These are phyloP conservation scores for Dromococcyx pavoninus DNA, from an alignment of 2,797 vertebrate genomes.

Conservation along the genomic window DNA sequence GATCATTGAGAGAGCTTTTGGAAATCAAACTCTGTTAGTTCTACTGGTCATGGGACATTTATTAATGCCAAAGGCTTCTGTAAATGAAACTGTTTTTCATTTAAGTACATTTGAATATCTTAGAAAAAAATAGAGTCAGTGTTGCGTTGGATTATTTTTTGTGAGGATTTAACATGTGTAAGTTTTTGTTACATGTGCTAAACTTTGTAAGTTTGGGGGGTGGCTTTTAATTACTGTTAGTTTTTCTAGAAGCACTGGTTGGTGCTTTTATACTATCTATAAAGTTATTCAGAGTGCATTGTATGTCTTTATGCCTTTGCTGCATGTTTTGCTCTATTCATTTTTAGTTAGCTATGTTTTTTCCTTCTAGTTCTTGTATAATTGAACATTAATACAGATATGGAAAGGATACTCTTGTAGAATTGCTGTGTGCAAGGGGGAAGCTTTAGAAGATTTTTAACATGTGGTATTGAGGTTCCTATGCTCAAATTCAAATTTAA, in stretches of 20 bases:
- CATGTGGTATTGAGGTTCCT: background rate
- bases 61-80: background rate
- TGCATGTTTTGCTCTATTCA: background rate
- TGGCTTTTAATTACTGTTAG: background rate
- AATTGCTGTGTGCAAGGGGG: background rate
- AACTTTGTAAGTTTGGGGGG: background rate
- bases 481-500: background rate
- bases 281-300: background rate
- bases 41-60: background rate
- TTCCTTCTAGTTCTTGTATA: background rate
- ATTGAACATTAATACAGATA: background rate
- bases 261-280: background rate
- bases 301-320: background rate
- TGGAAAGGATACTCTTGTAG: background rate
- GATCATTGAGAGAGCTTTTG: background rate
- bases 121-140: background rate
- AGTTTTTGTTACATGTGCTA: background rate
- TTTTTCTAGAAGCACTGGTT: background rate
- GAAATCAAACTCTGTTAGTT: background rate
- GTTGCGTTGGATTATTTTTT: background rate
- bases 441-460: background rate
- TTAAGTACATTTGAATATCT: background rate
- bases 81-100: background rate
- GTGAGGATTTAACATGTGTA: background rate
- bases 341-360: background rate